Percentiles rank a stretch among this genome's conserved stretches.
Conservation (phyloP, 2,113 vertebrate species). For the Hylia prasina region DNA sequence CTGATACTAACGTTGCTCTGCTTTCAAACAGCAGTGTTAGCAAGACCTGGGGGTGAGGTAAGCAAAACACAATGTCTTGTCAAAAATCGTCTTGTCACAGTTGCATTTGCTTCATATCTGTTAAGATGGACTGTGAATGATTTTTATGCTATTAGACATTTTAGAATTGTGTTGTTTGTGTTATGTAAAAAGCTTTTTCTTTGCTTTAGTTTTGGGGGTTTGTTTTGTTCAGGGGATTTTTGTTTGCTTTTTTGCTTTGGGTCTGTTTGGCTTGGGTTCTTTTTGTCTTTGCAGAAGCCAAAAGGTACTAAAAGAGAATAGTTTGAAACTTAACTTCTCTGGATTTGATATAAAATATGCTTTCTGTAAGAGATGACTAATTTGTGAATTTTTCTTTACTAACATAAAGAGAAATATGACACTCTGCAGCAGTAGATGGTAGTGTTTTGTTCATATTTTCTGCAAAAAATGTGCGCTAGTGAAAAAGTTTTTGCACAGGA, state of each 20-base stretch:
- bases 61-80: slow-evolving; percentile 66
- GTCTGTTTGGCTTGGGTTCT: not conserved
- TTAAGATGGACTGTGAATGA: not conserved
- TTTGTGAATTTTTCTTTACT: not conserved
- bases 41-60: slow-evolving; percentile 87
- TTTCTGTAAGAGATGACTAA: slow-evolving; percentile 4
- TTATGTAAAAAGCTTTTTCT: not conserved
- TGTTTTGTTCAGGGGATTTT: not conserved
- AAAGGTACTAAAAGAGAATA: not conserved
- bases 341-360: not conserved
- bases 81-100: slow-evolving; percentile 38
- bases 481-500: not conserved
- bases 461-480: not conserved
- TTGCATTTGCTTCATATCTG: not conserved
- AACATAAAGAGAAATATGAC: not conserved
- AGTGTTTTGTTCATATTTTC: not conserved
- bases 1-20: slow-evolving; percentile 80
- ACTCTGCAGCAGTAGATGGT: not conserved
- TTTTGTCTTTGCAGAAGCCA: not conserved
- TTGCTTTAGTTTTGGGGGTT: not conserved
- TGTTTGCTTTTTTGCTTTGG: not conserved
- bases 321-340: not conserved
- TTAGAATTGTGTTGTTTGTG: not conserved
- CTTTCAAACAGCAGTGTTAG: slow-evolving; percentile 80
- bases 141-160: not conserved